Percentiles rank a stretch among this genome's conserved stretches.
phyloP scores from a whole-genome alignment of 1,140 invertebrate species.

The Bilobella aurantiaca region DNA sequence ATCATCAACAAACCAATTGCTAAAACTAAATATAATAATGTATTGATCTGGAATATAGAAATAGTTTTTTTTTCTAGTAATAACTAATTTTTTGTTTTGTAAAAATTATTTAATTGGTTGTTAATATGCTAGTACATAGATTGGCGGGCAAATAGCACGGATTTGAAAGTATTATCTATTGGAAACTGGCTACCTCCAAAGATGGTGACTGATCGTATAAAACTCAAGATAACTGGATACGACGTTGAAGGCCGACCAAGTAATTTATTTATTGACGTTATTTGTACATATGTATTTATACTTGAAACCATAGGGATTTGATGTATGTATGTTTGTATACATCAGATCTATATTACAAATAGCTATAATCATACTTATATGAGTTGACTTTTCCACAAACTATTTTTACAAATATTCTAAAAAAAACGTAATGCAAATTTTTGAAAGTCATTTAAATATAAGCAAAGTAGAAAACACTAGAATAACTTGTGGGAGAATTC shows the following conservation, averaged over 20 bases:
- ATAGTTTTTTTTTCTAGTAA: not conserved
- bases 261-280: not conserved
- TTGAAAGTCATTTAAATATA: no score
- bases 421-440: no score
- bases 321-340: no score
- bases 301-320: no score
- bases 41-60: no score
- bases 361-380: no score
- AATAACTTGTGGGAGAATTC: no score
- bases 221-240: not conserved
- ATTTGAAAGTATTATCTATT: not conserved
- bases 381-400: no score
- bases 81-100: not conserved
- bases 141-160: not conserved
- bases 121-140: not conserved
- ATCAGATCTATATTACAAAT: no score
- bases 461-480: no score
- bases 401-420: no score
- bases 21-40: not conserved
- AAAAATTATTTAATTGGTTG: not conserved
- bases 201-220: not conserved
- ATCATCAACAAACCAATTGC: not conserved
- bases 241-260: not conserved
- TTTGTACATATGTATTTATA: no score
- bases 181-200: not conserved